A percentile compares a stretch with the other conserved stretches of the same genome.
Evolutionary conservation across 2,797 vertebrate genomes (phyloP).

Genomic region (Pelochelys cantorii): DNA sequence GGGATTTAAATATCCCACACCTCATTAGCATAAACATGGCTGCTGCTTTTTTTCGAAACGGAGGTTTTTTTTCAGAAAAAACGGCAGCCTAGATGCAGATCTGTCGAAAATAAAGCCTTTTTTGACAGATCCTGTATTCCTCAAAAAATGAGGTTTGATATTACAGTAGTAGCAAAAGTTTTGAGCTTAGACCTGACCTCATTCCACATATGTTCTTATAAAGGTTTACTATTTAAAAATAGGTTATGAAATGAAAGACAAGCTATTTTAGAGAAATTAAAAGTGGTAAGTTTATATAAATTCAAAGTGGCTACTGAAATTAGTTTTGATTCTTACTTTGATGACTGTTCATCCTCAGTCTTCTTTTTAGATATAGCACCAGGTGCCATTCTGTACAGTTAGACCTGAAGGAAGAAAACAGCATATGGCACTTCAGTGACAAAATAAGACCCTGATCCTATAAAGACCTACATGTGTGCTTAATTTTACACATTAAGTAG

Average conservation of each 20-base stretch:
- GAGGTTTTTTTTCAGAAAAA: too few species aligned
- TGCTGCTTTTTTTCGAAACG: too few species aligned
- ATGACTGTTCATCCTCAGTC: conserved; percentile 11
- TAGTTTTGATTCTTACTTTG: conserved; percentile 71
- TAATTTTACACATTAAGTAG: not conserved
- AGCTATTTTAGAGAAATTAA: not conserved
- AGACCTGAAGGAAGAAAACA: conserved; percentile 11
- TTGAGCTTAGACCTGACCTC: not conserved
- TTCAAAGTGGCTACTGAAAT: fast-evolving
- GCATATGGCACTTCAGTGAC: not conserved
- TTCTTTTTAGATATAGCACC: conserved; percentile 53
- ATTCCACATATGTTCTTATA: not conserved
- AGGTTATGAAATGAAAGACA: not conserved
- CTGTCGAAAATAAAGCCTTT: too few species aligned
- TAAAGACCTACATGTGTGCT: not conserved
- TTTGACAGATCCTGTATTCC: too few species aligned
- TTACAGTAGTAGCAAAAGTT: too few species aligned
- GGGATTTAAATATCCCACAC: too few species aligned
- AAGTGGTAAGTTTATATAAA: not conserved
- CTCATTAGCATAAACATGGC: too few species aligned
- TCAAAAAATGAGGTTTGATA: too few species aligned
- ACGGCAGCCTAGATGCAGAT: too few species aligned
- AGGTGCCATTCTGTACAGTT: conserved; percentile 67
- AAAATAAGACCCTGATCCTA: not conserved
- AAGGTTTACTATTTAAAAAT: not conserved